Evolutionary conservation across 92 coral and sea anemone genomes (phyloP), one percentile per base, ranked within the genome.

Genomic region (Plumapathes pennacea): DNA sequence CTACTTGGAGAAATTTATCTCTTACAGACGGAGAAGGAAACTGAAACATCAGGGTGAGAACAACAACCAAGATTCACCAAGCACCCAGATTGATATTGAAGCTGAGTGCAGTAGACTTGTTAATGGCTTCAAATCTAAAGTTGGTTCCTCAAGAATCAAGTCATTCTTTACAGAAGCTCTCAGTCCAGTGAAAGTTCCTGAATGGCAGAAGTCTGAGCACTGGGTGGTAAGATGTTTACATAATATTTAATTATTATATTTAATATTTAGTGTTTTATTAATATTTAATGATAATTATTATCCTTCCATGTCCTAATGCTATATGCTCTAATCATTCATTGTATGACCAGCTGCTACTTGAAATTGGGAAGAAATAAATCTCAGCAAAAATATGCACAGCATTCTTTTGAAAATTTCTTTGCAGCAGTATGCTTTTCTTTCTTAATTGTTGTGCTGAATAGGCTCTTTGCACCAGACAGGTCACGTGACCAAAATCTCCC

Each of bases 131-230:
- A 50, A 72, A 49, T 78, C 69, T 18, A 64, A 76, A 11, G 59
- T 69, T 60, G 80, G 96, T 38, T 57, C 69, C 13, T 79, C 88
- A 4, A 90, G 67, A 58, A 69, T 84, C 49, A 78, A 66, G 59
- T 76, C 82, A 29, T 76, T 80, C 23, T 78, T 94, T 30, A 56
- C 50, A 28, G 90, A 81, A 17, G 71, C 92, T 2, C 54, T 91
- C 25, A 83, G 95, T 25, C 67, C 86, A 15, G 78, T 94, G 14
- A 80, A 69, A 52, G 80, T 89, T 31, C 99, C 99, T 33, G 86
- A 68, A 18, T 94, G 99, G 99, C 99, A 94, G 57, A 89, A 74
- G 30, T 90, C 99, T 19, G 77, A 68, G 46, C 64, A 73, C 51
- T 88, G 96, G 96, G 54, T 68, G 81, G 96, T 88, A 51, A 82